A percentile compares a stretch with the other conserved stretches of the same genome.
Conservation (phyloP, 2,113 vertebrate species). For the Falco punctatus region DNA sequence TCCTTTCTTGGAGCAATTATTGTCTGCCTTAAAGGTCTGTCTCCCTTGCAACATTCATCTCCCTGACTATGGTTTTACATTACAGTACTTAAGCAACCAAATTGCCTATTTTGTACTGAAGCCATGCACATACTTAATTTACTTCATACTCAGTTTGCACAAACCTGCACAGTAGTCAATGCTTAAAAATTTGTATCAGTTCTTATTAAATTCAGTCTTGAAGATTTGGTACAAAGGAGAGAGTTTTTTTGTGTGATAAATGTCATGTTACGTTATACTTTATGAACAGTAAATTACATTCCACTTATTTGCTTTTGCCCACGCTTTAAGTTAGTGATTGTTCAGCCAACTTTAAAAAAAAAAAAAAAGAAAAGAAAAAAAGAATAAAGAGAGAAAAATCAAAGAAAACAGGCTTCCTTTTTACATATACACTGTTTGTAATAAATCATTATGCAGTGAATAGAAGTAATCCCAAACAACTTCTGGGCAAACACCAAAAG, state of each 20-base stretch:
- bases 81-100: not conserved
- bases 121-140: not conserved
- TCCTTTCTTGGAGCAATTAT: not conserved
- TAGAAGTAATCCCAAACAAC: conserved; percentile 49
- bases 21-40: not conserved
- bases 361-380: not conserved
- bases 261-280: not conserved
- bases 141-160: not conserved
- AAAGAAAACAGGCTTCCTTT: conserved; percentile 39
- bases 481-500: conserved; percentile 58
- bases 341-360: not conserved
- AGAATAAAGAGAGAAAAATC: conserved; percentile 7
- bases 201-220: not conserved
- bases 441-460: conserved; percentile 56
- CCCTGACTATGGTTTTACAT: not conserved
- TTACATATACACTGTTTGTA: conserved; percentile 1
- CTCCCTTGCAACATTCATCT: not conserved
- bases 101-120: not conserved
- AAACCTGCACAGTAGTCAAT: not conserved
- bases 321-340: not conserved
- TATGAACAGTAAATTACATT: not conserved
- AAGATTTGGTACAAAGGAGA: not conserved
- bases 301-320: conserved; percentile 1
- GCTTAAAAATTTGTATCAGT: not conserved
- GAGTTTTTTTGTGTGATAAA: not conserved